Evolutionary conservation across 2,797 vertebrate genomes (phyloP).

Genomic region (Sparus aurata): DNA sequence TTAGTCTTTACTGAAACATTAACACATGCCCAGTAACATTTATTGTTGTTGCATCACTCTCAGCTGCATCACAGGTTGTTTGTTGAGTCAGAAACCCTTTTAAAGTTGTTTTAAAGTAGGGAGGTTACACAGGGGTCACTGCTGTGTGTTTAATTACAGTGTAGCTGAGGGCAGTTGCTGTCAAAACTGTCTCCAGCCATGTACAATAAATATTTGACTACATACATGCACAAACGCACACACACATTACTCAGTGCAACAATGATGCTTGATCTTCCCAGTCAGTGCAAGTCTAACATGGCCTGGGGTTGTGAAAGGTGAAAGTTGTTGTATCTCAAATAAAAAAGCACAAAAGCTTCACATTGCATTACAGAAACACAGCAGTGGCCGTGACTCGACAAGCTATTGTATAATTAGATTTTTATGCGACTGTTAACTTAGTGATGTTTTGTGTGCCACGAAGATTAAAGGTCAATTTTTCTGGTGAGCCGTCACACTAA

Average conservation of each 20-base stretch:
- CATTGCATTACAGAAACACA: background rate
- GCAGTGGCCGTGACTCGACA: background rate
- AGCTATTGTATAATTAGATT: background rate
- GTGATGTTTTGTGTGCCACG: background rate
- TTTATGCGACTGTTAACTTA: background rate
- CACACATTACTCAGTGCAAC: background rate
- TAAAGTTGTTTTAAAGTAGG: slow-evolving; percentile 4
- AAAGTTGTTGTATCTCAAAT: slow-evolving; percentile 5
- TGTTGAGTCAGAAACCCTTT: slow-evolving; percentile 13
- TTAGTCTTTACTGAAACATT: slow-evolving; percentile 21
- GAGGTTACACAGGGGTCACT: slow-evolving; percentile 30
- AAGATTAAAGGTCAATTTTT: slow-evolving; percentile 18
- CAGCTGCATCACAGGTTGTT: slow-evolving; percentile 10
- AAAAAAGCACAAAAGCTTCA: background rate
- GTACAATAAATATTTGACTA: slow-evolving; percentile 5
- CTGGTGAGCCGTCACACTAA: background rate
- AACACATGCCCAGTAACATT: slow-evolving; percentile 10
- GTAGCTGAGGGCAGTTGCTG: slow-evolving; percentile 19
- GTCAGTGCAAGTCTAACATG: background rate
- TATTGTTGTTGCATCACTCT: slow-evolving; percentile 6
- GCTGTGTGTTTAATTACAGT: slow-evolving; percentile 31
- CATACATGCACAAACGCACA: background rate
- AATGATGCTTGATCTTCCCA: background rate
- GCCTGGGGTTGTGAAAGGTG: background rate
- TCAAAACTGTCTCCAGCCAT: slow-evolving; percentile 11